Base-by-base conservation (phyloP, 2,113 vertebrate species). In the Prochilodus magdalenae region DNA sequence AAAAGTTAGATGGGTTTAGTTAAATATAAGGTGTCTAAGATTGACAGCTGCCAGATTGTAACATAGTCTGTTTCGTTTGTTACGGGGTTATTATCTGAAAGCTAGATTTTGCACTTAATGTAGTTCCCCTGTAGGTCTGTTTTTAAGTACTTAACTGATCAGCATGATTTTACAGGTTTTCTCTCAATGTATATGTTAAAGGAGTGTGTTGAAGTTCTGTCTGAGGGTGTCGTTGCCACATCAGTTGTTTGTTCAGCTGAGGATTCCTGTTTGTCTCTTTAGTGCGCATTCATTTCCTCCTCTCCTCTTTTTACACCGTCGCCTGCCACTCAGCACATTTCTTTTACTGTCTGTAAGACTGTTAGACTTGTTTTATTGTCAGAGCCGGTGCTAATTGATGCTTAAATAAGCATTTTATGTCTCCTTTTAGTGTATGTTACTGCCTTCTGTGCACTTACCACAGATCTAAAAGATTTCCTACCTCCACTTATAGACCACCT, bases 301-400 rank as follows among this genome's bases (percentile, higher is more conserved):
- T 51, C 2, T 7, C 16, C 15, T 75, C 14, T 26, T 51, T 51
- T 51, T 51, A 51, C 49, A 16, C 49, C 8, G 40, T 10, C 8
- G 40, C 2, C 49, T 51, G 49, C 13, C 15, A 18, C 15, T 15
- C 49, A 18, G 49, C 13, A 51, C 2, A 51, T 51, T 51, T 1
- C 14, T 15, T 4, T 0, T 1, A 7, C 49, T 51, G 4, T 51
- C 14, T 14, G 49, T 14, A 51, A 51, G 11, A 14, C 14, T 51
- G 15, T 51, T 51, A 3, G 3, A 57, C 69, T 51, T 76, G 65
- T 65, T 80, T 76, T 80, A 12, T 77, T 53, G 47, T 5, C 60
- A 55, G 51, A 76, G 29, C 12, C 12, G 26, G 47, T 60, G 44
- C 30, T 71, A 44, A 81, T 33, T 53, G 49, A 80, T 20, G 24